phyloP scores from a whole-genome alignment of 2,888 invertebrate species.

The Lasioglossum figueresi region DNA sequence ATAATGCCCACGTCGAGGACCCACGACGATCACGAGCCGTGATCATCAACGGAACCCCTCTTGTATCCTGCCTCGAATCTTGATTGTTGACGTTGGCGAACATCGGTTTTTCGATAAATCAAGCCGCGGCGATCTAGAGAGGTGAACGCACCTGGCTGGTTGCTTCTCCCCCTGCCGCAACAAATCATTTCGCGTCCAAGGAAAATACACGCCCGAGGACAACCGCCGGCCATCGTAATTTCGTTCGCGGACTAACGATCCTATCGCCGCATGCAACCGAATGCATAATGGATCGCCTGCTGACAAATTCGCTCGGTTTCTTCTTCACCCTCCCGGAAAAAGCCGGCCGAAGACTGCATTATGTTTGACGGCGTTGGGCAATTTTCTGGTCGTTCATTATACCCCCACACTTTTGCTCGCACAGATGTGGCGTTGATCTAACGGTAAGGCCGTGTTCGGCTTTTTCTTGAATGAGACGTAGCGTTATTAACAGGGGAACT shows the following conservation, averaged over 20 bases:
- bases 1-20: slow-evolving; percentile 46
- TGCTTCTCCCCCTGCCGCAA: background rate
- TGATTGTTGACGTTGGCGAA: slow-evolving; percentile 22
- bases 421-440: background rate
- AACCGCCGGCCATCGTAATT: slow-evolving; percentile 5
- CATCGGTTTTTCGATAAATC: slow-evolving; percentile 10
- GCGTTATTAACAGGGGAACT: background rate
- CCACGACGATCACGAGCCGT: slow-evolving; percentile 44
- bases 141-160: background rate
- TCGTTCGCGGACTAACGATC: slow-evolving; percentile 8
- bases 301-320: slow-evolving; percentile 11
- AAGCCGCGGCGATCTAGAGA: background rate
- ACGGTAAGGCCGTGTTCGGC: background rate
- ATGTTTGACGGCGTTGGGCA: background rate
- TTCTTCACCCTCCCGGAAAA: background rate
- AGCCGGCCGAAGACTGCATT: background rate
- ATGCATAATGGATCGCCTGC: slow-evolving; percentile 5
- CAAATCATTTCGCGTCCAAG: slow-evolving; percentile 19
- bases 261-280: slow-evolving; percentile 13
- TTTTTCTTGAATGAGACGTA: background rate
- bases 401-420: background rate
- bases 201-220: slow-evolving; percentile 13
- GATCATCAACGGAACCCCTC: slow-evolving; percentile 11
- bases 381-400: background rate
- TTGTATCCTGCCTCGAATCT: slow-evolving; percentile 3